Percentiles rank a stretch among this genome's conserved stretches.
These are phyloP conservation scores for Leptopilina syphax DNA, from an alignment of 2,888 invertebrate species.

Conservation along the genomic window DNA sequence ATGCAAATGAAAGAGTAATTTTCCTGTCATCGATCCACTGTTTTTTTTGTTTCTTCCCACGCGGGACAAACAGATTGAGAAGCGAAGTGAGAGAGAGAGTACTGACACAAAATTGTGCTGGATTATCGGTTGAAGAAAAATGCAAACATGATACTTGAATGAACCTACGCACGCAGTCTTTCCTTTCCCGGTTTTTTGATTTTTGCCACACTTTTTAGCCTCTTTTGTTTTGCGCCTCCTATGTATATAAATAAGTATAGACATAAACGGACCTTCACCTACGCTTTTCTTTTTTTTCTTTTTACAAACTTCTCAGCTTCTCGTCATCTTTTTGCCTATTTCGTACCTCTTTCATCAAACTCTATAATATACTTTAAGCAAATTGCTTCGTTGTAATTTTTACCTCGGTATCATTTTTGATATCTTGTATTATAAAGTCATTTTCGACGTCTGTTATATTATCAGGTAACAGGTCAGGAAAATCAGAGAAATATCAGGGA, in stretches of 20 bases:
- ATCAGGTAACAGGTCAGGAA: neutral
- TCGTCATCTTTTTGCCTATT: slow-evolving; percentile 15
- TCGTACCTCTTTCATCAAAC: neutral
- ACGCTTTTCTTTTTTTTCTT: slow-evolving; percentile 46
- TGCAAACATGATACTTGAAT: slow-evolving; percentile 60
- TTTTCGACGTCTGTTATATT: neutral
- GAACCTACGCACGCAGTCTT: slow-evolving; percentile 62
- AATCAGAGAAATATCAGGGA: too few relatives aligned
- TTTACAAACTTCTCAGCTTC: neutral
- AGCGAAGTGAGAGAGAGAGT: slow-evolving; percentile 28
- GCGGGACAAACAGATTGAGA: slow-evolving; percentile 44
- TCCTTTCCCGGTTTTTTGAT: slow-evolving; percentile 49
- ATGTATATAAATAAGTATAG: slow-evolving; percentile 25
- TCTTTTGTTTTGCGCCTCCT: slow-evolving; percentile 47
- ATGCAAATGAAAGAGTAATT: slow-evolving; percentile 34
- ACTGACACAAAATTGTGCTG: slow-evolving; percentile 8
- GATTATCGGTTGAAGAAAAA: slow-evolving; percentile 52
- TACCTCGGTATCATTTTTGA: too few relatives aligned
- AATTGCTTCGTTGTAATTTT: neutral
- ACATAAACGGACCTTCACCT: slow-evolving; percentile 55
- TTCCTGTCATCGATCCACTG: slow-evolving; percentile 31
- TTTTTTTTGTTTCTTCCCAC: slow-evolving; percentile 49
- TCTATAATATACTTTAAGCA: neutral
- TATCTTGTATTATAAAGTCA: too few relatives aligned
- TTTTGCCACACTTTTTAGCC: slow-evolving; percentile 43